These are phyloP conservation scores for Gadus macrocephalus DNA, from an alignment of 2,113 vertebrate species.

Conservation along the genomic window DNA sequence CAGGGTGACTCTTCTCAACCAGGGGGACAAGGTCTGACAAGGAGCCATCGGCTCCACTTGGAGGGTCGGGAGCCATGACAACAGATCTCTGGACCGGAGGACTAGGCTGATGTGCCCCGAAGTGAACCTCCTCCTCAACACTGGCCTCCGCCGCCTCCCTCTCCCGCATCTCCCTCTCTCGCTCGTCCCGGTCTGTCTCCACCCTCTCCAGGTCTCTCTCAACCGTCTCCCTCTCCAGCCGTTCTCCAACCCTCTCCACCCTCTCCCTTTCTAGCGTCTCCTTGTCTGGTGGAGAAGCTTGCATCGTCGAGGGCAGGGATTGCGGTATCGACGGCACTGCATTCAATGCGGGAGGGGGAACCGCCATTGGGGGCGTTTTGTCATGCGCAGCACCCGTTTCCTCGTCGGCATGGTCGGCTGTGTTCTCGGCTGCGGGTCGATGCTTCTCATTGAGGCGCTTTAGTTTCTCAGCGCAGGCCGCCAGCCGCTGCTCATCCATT, in stretches of 20 bases:
- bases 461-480: constrained; percentile 95
- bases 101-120: constrained; percentile 54
- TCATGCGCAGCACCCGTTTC: constrained; percentile 37
- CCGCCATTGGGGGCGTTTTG: constrained; percentile 22
- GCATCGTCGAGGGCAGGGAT: constrained; percentile 30
- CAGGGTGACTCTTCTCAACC: constrained; percentile 69
- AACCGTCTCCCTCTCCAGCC: background rate
- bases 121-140: constrained; percentile 55
- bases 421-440: constrained; percentile 56
- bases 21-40: constrained; percentile 52
- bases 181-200: background rate
- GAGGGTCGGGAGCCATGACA: constrained; percentile 39
- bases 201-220: constrained; percentile 31
- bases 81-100: constrained; percentile 57
- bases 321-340: constrained; percentile 39
- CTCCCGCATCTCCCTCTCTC: constrained; percentile 31
- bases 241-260: constrained; percentile 27
- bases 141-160: constrained; percentile 22
- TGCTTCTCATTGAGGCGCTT: constrained; percentile 95
- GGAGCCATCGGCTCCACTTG: constrained; percentile 55
- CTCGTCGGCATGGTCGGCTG: constrained; percentile 40
- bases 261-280: constrained; percentile 36
- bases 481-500: constrained; percentile 95
- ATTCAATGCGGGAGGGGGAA: constrained; percentile 34
- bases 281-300: constrained; percentile 39